These are phyloP conservation scores for Panagrolaimus sp. DNA, from an alignment of 1,140 invertebrate species.

Conservation along the genomic window DNA sequence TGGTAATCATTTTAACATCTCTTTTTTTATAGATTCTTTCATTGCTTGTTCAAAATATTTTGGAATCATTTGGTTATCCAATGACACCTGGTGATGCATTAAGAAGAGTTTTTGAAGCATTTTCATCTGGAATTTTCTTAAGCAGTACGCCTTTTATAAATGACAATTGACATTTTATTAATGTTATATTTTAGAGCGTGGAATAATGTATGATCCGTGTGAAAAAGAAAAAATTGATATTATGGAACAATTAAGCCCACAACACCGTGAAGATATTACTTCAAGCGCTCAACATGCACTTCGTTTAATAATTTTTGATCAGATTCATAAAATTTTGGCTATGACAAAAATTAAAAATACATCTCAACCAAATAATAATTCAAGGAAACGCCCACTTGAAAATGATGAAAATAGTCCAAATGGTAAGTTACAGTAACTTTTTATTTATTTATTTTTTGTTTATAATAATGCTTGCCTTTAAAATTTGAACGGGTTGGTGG, in stretches of 20 bases:
- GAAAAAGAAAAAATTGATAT: conserved; percentile 93
- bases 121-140: conserved; percentile 80
- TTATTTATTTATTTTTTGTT: no score
- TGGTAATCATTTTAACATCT: conserved; percentile 1
- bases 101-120: conserved; percentile 82
- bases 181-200: conserved; percentile 61
- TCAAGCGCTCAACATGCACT: conserved; percentile 86
- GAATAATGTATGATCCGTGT: conserved; percentile 85
- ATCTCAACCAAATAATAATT: neutral
- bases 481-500: no score
- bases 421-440: no score
- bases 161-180: neutral
- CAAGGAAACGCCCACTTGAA: conserved; percentile 1
- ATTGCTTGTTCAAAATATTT: conserved; percentile 89
- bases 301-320: conserved; percentile 84
- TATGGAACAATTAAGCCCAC: conserved; percentile 72
- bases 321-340: conserved; percentile 84
- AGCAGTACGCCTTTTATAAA: conserved; percentile 58
- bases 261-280: conserved; percentile 90
- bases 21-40: conserved; percentile 34
- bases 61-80: conserved; percentile 76
- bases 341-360: conserved; percentile 64
- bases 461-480: no score
- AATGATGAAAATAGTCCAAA: neutral
- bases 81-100: conserved; percentile 85